Percentiles rank a stretch among this genome's conserved stretches.
phyloP scores from a whole-genome alignment of 2,113 vertebrate genomes.

The Oenanthe melanoleuca region DNA sequence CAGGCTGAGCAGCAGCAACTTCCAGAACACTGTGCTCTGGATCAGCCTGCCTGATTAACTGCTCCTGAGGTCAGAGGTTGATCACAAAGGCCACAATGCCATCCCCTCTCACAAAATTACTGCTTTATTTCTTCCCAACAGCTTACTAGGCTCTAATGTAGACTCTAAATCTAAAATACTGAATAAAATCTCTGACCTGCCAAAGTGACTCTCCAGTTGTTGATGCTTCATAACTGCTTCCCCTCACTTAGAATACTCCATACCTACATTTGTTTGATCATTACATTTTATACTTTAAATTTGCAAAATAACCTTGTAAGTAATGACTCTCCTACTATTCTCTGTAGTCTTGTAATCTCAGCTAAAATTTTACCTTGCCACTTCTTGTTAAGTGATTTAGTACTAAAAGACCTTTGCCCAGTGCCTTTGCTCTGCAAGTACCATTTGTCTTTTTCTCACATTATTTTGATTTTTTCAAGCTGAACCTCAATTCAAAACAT shows the following conservation, averaged over 20 bases:
- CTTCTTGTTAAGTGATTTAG: not conserved
- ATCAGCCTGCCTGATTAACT: not conserved
- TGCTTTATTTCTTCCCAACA: not conserved
- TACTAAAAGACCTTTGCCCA: not conserved
- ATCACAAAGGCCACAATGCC: not conserved
- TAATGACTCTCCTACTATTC: not conserved
- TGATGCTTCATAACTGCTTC: not conserved
- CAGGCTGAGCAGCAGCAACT: not conserved
- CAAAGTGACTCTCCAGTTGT: not conserved
- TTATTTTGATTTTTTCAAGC: not conserved
- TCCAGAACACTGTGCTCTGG: not conserved
- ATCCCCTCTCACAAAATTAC: not conserved
- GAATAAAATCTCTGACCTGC: not conserved
- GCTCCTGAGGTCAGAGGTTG: not conserved
- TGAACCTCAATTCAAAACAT: constrained; percentile 6
- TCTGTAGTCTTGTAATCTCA: not conserved
- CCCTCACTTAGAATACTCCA: not conserved
- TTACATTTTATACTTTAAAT: not conserved
- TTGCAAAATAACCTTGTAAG: not conserved
- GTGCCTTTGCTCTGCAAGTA: not conserved
- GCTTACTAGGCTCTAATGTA: not conserved
- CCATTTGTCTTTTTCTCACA: constrained; percentile 18
- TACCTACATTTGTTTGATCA: not conserved
- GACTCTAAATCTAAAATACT: not conserved
- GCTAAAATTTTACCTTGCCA: not conserved